These are phyloP conservation scores for Varroa destructor DNA, from an alignment of 1,140 invertebrate genomes.

Conservation along the genomic window DNA sequence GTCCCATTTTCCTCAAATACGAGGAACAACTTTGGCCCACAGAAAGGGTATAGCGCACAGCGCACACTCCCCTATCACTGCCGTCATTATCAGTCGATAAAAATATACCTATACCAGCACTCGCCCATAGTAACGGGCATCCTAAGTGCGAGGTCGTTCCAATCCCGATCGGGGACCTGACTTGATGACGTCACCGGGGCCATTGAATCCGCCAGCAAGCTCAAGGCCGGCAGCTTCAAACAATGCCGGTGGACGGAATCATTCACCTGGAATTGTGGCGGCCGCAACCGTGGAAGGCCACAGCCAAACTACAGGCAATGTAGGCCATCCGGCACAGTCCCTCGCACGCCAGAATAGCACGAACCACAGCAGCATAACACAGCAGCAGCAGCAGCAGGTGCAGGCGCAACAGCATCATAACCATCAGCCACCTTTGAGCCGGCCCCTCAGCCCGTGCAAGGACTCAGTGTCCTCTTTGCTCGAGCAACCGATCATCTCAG, in stretches of 20 bases:
- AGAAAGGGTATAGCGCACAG: no score
- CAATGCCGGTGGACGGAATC: slow-evolving; percentile 8
- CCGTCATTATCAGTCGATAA: no score
- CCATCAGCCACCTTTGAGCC: slow-evolving; percentile 5
- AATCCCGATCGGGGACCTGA: background rate
- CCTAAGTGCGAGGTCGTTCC: no score
- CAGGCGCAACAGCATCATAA: background rate
- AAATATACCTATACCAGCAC: no score
- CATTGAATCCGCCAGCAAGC: slow-evolving; percentile 21
- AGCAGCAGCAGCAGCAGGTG: slow-evolving; percentile 15
- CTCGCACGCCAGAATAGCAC: no score
- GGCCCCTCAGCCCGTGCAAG: slow-evolving; percentile 23
- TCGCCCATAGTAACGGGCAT: no score
- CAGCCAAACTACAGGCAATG: no score
- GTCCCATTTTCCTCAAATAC: no score
- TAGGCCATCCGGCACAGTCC: no score
- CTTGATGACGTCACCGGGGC: slow-evolving; percentile 28
- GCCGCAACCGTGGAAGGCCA: background rate
- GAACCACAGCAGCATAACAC: background rate
- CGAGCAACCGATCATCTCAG: slow-evolving; percentile 28
- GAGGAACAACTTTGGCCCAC: no score
- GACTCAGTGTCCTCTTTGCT: slow-evolving; percentile 23
- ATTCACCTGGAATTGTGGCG: background rate
- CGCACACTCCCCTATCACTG: no score
- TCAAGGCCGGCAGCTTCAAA: slow-evolving; percentile 15